Evolutionary conservation across 2,888 invertebrate species (phyloP).

Genomic region (Parnassius apollo): DNA sequence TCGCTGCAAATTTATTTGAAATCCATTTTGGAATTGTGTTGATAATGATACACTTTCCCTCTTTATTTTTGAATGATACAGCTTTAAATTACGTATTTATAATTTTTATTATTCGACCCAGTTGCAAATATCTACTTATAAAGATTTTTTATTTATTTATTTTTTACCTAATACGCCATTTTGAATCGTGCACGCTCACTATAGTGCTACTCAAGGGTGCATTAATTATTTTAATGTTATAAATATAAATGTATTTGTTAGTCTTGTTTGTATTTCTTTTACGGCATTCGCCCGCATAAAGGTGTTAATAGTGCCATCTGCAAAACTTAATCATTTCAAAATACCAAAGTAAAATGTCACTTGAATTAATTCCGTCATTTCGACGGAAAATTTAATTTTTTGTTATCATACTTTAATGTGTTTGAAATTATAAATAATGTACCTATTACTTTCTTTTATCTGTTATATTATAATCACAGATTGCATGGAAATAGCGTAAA

Average conservation of each 20-base stretch:
- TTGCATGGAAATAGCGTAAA: slow-evolving; percentile 3
- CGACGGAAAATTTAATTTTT: slow-evolving; percentile 9
- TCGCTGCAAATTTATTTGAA: too few species aligned
- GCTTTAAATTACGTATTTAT: too few species aligned
- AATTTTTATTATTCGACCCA: not conserved
- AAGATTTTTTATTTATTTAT: not conserved
- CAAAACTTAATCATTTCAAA: slow-evolving; percentile 1
- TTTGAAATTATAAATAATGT: not conserved
- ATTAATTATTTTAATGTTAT: not conserved
- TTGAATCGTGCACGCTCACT: not conserved
- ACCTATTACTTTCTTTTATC: slow-evolving; percentile 14
- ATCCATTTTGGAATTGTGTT: not conserved
- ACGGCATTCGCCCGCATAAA: not conserved
- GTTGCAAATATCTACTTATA: not conserved
- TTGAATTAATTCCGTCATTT: not conserved
- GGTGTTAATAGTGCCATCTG: slow-evolving; percentile 9
- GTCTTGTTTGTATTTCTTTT: not conserved
- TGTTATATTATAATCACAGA: slow-evolving; percentile 3
- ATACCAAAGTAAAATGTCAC: slow-evolving; percentile 15
- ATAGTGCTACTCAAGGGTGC: slow-evolving; percentile 3
- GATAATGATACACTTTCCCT: not conserved
- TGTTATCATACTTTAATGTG: slow-evolving; percentile 1
- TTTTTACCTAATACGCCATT: not conserved
- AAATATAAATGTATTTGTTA: not conserved
- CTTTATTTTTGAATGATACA: not conserved